These are phyloP conservation scores for Phainopepla nitens DNA, from an alignment of 2,113 vertebrate genomes.

Conservation along the genomic window DNA sequence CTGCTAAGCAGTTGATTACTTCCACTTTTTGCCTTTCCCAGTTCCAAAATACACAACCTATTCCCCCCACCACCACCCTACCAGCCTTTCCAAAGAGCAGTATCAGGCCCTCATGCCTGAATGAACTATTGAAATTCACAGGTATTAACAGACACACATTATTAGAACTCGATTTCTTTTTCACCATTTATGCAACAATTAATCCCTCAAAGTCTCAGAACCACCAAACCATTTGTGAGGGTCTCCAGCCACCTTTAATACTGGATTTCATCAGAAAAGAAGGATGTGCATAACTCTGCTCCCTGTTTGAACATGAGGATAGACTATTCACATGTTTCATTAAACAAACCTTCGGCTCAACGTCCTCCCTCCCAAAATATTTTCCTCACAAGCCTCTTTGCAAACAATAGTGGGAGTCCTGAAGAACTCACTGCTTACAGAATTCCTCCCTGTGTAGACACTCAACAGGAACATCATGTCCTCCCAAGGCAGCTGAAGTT, in stretches of 20 bases:
- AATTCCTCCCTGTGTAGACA: background rate
- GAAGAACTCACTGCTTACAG: background rate
- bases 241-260: background rate
- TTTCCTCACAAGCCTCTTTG: background rate
- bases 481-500: background rate
- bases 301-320: background rate
- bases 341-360: background rate
- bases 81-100: background rate
- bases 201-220: background rate
- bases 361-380: background rate
- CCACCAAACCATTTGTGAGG: background rate
- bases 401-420: background rate
- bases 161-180: background rate
- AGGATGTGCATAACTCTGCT: background rate
- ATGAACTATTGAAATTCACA: background rate
- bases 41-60: background rate
- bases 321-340: background rate
- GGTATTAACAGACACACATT: background rate
- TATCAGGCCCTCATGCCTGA: background rate
- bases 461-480: background rate
- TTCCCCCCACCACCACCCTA: rapidly evolving
- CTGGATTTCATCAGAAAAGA: background rate
- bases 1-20: background rate
- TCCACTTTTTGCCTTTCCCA: background rate
- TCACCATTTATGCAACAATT: background rate